Conservation (phyloP, 1,140 invertebrate species). For the Cyclargus thomasi region DNA sequence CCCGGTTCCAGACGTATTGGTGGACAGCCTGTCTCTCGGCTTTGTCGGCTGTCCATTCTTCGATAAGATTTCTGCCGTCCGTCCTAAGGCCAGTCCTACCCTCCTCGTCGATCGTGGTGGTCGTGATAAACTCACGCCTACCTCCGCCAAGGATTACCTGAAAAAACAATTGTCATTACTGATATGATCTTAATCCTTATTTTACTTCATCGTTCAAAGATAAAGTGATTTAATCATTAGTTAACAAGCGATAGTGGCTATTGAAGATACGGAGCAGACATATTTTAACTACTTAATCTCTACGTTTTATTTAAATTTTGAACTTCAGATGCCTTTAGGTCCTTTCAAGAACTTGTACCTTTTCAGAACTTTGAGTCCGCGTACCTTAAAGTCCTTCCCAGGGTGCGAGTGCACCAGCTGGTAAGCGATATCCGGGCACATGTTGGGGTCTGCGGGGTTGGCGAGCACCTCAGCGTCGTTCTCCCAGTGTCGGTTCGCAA, state of each 20-base stretch:
- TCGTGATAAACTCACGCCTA: conserved; percentile 80
- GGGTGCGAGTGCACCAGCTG: conserved; percentile 1
- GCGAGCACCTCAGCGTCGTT: conserved; percentile 84
- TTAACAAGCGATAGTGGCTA: no score
- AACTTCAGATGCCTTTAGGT: no score
- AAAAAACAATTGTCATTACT: neutral
- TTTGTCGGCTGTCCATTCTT: conserved; percentile 50
- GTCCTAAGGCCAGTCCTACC: conserved; percentile 78
- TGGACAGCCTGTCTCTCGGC: conserved; percentile 77
- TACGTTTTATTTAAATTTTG: no score
- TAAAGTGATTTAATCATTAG: neutral
- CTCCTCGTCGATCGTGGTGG: conserved; percentile 78
- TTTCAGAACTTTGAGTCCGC: no score
- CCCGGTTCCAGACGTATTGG: conserved; percentile 79
- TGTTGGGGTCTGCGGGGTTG: conserved; percentile 61
- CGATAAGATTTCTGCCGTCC: conserved; percentile 71
- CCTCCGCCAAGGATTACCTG: conserved; percentile 82
- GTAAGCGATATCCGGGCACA: conserved; percentile 21
- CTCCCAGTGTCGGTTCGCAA: conserved; percentile 80
- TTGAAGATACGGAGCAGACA: no score
- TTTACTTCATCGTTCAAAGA: neutral
- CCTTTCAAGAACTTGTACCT: no score
- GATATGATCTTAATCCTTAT: neutral
- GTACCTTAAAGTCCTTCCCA: neutral
- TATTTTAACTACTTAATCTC: no score